A percentile compares a stretch with the other conserved stretches of the same genome.
These are phyloP conservation scores for Buathra laborator DNA, from an alignment of 2,888 invertebrate genomes.

Conservation along the genomic window DNA sequence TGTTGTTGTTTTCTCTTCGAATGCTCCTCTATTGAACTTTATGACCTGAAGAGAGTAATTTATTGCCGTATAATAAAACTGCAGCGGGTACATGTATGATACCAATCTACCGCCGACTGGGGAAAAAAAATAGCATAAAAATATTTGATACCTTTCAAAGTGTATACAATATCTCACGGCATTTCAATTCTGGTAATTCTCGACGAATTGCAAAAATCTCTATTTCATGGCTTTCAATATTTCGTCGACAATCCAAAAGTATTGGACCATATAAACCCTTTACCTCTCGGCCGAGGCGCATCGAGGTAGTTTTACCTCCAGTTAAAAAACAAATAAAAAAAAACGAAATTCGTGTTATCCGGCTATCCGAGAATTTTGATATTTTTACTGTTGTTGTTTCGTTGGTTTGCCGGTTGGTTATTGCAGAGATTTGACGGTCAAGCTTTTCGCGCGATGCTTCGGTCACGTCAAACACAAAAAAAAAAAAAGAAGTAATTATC, in stretches of 20 bases:
- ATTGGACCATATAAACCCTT: constrained; percentile 7
- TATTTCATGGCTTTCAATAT: constrained; percentile 39
- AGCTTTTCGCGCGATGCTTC: too few species aligned
- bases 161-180: not conserved
- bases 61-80: constrained; percentile 57
- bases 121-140: constrained; percentile 35
- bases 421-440: too few species aligned
- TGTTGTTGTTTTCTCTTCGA: constrained; percentile 28
- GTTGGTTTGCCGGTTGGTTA: too few species aligned
- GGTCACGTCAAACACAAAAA: too few species aligned
- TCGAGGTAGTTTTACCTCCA: too few species aligned
- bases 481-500: too few species aligned
- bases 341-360: too few species aligned
- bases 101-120: constrained; percentile 30
- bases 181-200: constrained; percentile 14
- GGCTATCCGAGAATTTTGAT: too few species aligned
- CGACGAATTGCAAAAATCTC: constrained; percentile 7
- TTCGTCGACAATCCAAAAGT: constrained; percentile 13
- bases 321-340: too few species aligned
- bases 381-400: too few species aligned
- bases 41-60: constrained; percentile 40
- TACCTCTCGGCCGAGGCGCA: not conserved
- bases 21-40: constrained; percentile 41
- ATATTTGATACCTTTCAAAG: constrained; percentile 49
- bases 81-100: constrained; percentile 20